Evolutionary conservation across 2,113 vertebrate species (phyloP), one percentile per base, ranked within the genome.

Genomic region (Calonectris borealis): DNA sequence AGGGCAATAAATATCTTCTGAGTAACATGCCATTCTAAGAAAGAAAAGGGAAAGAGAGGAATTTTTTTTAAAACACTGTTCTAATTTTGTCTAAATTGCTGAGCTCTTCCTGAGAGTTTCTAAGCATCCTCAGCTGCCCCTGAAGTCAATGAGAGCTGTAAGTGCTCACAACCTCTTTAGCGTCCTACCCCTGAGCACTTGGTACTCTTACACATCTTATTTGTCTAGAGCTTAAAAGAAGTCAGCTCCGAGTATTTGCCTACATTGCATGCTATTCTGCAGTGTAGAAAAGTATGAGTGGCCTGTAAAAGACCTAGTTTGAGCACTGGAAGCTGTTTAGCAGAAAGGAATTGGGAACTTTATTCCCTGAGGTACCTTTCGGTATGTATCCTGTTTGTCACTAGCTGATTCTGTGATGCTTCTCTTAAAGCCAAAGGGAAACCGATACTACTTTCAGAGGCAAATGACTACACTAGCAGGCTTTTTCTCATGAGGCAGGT

Each of bases 131-230:
- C 40, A 57, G 18, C 31, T 87, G 29, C 31, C 58, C 11, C 62
- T 76, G 42, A 65, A 65, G 25, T 71, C 77, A 66, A 11, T 26
- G 27, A 17, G 8, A 87, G 26, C 22, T 86, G 1, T 26, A 71
- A 71, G 26, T 34, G 32, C 19, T 89, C 52, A 15, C 1, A 3
- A 49, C 25, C 79, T 68, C 36, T 69, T 88, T 22, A 71, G 16
- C 5, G 5, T n/a, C 58, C 42, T 40, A 61, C 14, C 17, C 18
- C 11, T 60, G 54, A 83, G n/a, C 29, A 70, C 46, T 31, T 61
- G 36, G 16, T 40, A 27, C 13, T 72, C 29, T 62, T 49, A 55
- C 0, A 0, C 9, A 22, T 16, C 1, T 0, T n/a, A 3, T 36
- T 73, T 72, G n/a, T 62, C 69, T 54, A 40, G 12, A 32, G 9